phyloP scores from a whole-genome alignment of 2,113 vertebrate genomes.

The Tenrec ecaudatus region DNA sequence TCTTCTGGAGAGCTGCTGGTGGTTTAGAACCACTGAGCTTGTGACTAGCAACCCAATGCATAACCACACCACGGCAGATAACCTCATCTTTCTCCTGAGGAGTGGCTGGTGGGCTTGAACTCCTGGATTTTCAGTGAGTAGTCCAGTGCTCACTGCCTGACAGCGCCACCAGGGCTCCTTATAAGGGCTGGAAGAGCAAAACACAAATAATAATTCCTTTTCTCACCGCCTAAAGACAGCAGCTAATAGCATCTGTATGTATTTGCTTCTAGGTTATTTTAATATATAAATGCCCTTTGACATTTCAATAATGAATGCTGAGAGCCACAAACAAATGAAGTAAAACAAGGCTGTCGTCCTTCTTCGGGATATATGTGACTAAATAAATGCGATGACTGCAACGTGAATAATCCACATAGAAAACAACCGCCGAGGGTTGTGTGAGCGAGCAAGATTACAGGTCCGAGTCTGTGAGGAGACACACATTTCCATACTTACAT shows the following conservation, averaged over 20 bases:
- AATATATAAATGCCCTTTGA: neutral
- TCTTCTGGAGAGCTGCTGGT: too few relatives aligned
- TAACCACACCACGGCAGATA: too few relatives aligned
- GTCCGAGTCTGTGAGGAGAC: constrained; percentile 1
- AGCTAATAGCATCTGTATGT: neutral
- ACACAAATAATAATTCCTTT: neutral
- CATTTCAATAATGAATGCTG: constrained; percentile 2
- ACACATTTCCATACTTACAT: constrained; percentile 42
- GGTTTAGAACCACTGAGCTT: too few relatives aligned
- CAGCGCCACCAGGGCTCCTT: too few relatives aligned
- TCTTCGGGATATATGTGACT: neutral
- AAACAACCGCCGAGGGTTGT: constrained; percentile 19
- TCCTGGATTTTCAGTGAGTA: too few relatives aligned
- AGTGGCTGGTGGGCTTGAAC: too few relatives aligned
- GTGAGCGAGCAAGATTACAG: constrained; percentile 45
- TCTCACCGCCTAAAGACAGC: neutral
- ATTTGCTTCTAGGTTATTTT: constrained; percentile 2
- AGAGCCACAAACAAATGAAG: neutral
- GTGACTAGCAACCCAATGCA: too few relatives aligned
- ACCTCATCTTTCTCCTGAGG: too few relatives aligned
- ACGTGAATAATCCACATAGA: constrained; percentile 40
- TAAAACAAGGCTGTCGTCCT: neutral
- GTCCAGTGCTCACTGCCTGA: too few relatives aligned
- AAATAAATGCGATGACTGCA: constrained; percentile 25
- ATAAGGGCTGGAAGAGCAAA: neutral